Conservation (phyloP, 2,113 vertebrate genomes). For the Genyomyrus donnyi region DNA sequence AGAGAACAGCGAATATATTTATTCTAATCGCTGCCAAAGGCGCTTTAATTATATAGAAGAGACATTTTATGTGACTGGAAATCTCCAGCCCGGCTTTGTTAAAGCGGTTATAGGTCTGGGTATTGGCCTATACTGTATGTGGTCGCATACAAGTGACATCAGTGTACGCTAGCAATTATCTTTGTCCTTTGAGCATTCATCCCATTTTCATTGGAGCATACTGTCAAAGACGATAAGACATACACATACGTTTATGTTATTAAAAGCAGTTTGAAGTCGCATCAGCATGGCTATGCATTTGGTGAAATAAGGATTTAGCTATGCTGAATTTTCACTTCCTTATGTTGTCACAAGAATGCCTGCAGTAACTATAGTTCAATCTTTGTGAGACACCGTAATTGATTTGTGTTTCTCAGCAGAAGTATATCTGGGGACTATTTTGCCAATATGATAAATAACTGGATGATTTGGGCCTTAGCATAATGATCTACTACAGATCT, state of each 20-base stretch:
- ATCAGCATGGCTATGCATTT: not conserved
- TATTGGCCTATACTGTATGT: constrained; percentile 4
- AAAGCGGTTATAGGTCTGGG: not conserved
- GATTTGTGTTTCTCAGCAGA: not conserved
- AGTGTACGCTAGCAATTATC: not conserved
- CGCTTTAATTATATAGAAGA: not conserved
- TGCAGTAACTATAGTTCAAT: not conserved
- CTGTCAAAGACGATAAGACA: not conserved
- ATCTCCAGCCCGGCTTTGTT: constrained; percentile 8
- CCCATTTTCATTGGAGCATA: not conserved
- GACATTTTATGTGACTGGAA: not conserved
- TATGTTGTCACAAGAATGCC: not conserved
- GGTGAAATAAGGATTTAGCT: not conserved
- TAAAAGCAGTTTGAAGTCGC: not conserved
- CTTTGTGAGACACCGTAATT: not conserved
- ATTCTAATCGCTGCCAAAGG: not conserved
- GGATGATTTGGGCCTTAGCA: not conserved
- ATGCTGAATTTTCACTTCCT: not conserved
- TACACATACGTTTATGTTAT: not conserved
- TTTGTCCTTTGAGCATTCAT: not conserved
- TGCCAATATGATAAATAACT: not conserved
- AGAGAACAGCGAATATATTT: not conserved
- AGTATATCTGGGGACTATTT: not conserved
- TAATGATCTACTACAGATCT: not conserved
- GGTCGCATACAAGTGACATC: constrained; percentile 1